Evolutionary conservation across 1,140 invertebrate genomes (phyloP), one percentile per base, ranked within the genome.

Genomic region (Ruditapes philippinarum): DNA sequence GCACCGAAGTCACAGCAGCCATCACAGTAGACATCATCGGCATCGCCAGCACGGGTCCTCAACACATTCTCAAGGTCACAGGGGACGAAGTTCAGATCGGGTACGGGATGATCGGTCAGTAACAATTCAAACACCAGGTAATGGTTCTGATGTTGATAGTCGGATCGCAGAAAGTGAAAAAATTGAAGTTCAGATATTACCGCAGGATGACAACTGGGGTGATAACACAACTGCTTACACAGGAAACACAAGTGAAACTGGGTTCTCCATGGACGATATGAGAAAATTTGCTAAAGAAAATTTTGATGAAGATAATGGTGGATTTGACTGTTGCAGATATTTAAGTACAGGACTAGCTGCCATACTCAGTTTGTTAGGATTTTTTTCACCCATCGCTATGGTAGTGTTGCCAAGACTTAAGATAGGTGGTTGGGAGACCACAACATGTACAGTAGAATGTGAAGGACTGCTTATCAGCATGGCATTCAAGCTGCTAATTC

Each of bases 191-290:
- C 98, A 99, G 96, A 99, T 99, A 90, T 95, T 99, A 60, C 98
- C 98, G 0, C 97, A 97, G 95, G 98, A 99, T 96, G 99, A 99
- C 94, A 99, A 99, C 95, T 99, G 99, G 99, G 98, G 98, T 49
- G 99, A 99, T 96, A 99, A 98, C 93, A 99, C 98, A 0, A 99
- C 99, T 5, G 99, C 98, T 0, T 97, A 99, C 33, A 99, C 80
- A 83, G 99, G 98, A 25, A 99, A 99, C 93, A 99, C 98, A 2
- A 99, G 98, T 0, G 99, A 99, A 76, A 95, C 95, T 14, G 95
- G 93, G 0, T 95, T 98, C 90, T 99, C 98, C 0, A 98, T 98
- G 92, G 98, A 99, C 95, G 98, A 99, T 95, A 97, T 96, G 91
- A 62, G 88, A 70, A 95, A 94, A 78, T 95, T 96, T 76, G 94